Conservation (phyloP, 2,113 vertebrate genomes). For the Perca schrenkii region DNA sequence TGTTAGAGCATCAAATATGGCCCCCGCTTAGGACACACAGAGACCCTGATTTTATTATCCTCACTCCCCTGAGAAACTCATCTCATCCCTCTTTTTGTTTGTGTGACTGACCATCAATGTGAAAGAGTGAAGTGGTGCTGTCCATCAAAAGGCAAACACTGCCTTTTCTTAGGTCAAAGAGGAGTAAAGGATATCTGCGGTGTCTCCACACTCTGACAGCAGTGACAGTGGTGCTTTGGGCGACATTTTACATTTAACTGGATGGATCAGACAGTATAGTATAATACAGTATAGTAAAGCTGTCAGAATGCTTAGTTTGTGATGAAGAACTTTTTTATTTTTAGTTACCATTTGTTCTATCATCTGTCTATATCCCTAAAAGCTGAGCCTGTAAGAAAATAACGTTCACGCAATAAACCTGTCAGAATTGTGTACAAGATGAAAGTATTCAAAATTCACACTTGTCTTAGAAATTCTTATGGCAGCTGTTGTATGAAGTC, state of each 20-base stretch:
- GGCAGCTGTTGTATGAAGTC: slow-evolving; percentile 3
- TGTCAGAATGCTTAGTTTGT: neutral
- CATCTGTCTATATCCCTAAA: neutral
- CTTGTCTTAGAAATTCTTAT: slow-evolving; percentile 26
- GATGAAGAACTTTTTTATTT: slow-evolving; percentile 7
- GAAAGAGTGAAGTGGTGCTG: slow-evolving; percentile 68
- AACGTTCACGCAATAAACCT: slow-evolving; percentile 10
- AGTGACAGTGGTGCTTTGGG: slow-evolving; percentile 8
- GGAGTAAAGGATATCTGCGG: slow-evolving; percentile 46
- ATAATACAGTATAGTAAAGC: too few relatives aligned
- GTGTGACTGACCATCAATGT: slow-evolving; percentile 76
- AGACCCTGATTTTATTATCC: slow-evolving; percentile 87
- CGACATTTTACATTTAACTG: slow-evolving; percentile 15
- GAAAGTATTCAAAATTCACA: slow-evolving; percentile 20
- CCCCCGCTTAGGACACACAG: slow-evolving; percentile 74
- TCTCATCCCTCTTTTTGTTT: slow-evolving; percentile 82
- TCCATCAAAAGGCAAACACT: slow-evolving; percentile 60
- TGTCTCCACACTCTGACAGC: slow-evolving; percentile 11
- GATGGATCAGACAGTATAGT: slow-evolving; percentile 1
- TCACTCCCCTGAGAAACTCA: slow-evolving; percentile 86
- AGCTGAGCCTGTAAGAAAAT: slow-evolving; percentile 3
- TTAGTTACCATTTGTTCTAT: slow-evolving; percentile 2
- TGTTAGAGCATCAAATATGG: slow-evolving; percentile 84
- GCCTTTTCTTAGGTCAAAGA: slow-evolving; percentile 51
- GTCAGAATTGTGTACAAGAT: slow-evolving; percentile 14